phyloP scores from a whole-genome alignment of 2,113 vertebrate species.

The Emydocephalus ijimae region DNA sequence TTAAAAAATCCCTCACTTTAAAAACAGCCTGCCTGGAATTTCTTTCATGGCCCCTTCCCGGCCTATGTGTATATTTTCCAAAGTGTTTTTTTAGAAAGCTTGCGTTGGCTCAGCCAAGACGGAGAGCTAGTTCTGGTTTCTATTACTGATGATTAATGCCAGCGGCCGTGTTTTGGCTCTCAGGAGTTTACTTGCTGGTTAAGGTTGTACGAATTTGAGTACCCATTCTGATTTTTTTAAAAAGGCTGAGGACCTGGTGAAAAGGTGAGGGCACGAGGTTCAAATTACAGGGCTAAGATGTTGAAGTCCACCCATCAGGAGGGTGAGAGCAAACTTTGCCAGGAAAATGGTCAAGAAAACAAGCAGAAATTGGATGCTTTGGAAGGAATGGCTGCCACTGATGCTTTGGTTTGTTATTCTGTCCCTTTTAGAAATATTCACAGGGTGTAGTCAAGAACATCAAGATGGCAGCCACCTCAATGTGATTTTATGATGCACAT shows the following conservation, averaged over 20 bases:
- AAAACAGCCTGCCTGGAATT: constrained; percentile 65
- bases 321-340: constrained; percentile 25
- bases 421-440: background rate
- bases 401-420: background rate
- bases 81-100: constrained; percentile 39
- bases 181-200: constrained; percentile 64
- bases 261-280: background rate
- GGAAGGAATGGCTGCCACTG: rapidly evolving
- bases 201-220: constrained; percentile 63
- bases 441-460: background rate
- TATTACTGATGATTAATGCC: constrained; percentile 78
- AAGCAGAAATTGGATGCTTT: background rate
- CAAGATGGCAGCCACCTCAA: background rate
- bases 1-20: constrained; percentile 11
- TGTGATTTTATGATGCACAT: background rate
- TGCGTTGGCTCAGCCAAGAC: constrained; percentile 72
- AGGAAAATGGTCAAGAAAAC: background rate
- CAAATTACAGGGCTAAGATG: background rate
- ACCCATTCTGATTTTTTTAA: constrained; percentile 47
- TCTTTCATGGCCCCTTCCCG: constrained; percentile 70
- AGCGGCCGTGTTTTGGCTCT: constrained; percentile 67
- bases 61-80: constrained; percentile 65
- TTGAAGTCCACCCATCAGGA: background rate
- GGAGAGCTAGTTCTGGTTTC: constrained; percentile 77
- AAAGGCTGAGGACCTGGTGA: background rate